Evolutionary conservation across 2,888 invertebrate species (phyloP).

Genomic region (Nemurella pictetii): DNA sequence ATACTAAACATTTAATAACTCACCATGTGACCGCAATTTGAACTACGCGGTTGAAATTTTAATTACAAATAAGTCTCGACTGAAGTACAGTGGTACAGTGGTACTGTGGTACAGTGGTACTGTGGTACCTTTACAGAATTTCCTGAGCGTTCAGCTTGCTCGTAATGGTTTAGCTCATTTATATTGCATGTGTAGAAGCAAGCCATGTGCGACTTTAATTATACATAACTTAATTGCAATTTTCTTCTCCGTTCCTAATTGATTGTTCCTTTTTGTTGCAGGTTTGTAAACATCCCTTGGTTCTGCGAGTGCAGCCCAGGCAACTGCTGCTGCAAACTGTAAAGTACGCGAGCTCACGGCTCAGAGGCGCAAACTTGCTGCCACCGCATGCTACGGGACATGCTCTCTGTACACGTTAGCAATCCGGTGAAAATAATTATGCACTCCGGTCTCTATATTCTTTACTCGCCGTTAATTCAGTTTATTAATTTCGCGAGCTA

Average conservation of each 20-base stretch:
- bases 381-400: not conserved
- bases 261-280: not conserved
- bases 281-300: not conserved
- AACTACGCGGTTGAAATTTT: not conserved
- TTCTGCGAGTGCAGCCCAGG: no score
- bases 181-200: not conserved
- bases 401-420: no score
- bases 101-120: no score
- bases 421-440: not conserved
- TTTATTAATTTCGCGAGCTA: not conserved
- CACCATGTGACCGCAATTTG: not conserved
- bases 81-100: no score
- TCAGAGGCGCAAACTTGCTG: no score
- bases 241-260: not conserved
- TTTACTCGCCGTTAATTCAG: not conserved
- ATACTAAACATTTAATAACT: not conserved
- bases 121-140: not conserved
- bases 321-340: not conserved
- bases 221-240: not conserved
- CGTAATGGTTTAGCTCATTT: not conserved
- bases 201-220: not conserved
- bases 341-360: not conserved
- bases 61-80: not conserved
- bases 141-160: not conserved
- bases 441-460: not conserved